phyloP scores from a whole-genome alignment of 2,113 vertebrate genomes.

The Nannospalax galili region DNA sequence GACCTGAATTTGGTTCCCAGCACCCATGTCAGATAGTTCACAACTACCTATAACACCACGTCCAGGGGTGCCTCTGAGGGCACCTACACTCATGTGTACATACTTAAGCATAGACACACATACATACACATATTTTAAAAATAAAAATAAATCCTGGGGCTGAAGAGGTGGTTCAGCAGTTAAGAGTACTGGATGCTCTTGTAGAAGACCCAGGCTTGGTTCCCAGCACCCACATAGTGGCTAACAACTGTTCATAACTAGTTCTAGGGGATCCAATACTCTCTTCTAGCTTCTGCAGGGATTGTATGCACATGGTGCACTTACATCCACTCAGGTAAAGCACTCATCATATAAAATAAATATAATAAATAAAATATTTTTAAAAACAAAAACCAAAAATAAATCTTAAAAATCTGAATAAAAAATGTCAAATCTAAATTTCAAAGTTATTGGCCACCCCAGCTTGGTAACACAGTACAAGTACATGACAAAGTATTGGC shows the following conservation, averaged over 20 bases:
- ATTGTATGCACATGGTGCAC: too few species aligned
- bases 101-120: too few species aligned
- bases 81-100: too few species aligned
- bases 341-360: too few species aligned
- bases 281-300: background rate
- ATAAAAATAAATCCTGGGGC: background rate
- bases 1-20: background rate
- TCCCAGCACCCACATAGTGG: too few species aligned
- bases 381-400: background rate
- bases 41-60: background rate
- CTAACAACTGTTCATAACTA: too few species aligned
- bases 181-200: background rate
- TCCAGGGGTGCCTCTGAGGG: background rate
- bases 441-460: background rate
- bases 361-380: too few species aligned
- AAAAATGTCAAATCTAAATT: background rate
- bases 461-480: background rate
- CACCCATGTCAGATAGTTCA: background rate
- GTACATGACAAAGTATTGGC: too few species aligned
- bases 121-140: too few species aligned
- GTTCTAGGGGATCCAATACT: background rate
- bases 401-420: background rate
- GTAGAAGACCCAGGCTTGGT: background rate
- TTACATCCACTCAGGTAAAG: too few species aligned
- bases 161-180: background rate